These are phyloP conservation scores for Masticophis lateralis DNA, from an alignment of 2,797 vertebrate genomes.

Conservation along the genomic window DNA sequence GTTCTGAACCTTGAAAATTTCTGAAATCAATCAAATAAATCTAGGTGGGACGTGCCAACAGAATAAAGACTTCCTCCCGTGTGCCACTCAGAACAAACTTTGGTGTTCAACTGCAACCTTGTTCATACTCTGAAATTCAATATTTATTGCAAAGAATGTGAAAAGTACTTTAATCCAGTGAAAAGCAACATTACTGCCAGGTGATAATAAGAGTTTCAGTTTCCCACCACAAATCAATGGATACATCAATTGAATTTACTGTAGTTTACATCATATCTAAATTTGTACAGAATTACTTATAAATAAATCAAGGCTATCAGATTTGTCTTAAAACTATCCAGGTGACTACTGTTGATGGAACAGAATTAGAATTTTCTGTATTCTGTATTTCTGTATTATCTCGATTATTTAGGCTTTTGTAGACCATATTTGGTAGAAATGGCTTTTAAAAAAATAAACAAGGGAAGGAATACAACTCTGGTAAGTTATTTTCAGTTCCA, in stretches of 20 bases:
- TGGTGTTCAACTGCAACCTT: slow-evolving; percentile 49
- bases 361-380: background rate
- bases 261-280: slow-evolving; percentile 44
- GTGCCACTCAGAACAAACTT: slow-evolving; percentile 42
- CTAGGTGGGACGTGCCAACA: slow-evolving; percentile 56
- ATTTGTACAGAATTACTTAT: slow-evolving; percentile 14
- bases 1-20: slow-evolving; percentile 49
- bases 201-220: slow-evolving; percentile 42
- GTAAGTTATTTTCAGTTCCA: background rate
- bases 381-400: background rate
- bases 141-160: slow-evolving; percentile 48
- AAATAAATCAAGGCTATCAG: background rate
- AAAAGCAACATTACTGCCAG: slow-evolving; percentile 55
- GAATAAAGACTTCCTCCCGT: slow-evolving; percentile 33
- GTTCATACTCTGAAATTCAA: slow-evolving; percentile 52
- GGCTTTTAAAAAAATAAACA: background rate
- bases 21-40: slow-evolving; percentile 62
- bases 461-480: background rate
- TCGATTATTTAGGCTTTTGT: background rate
- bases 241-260: slow-evolving; percentile 52
- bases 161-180: slow-evolving; percentile 50
- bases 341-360: background rate
- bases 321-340: background rate
- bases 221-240: slow-evolving; percentile 33
- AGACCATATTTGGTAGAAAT: background rate